Base-by-base conservation (phyloP, 2,797 vertebrate genomes). In the Cyclura pinguis region DNA sequence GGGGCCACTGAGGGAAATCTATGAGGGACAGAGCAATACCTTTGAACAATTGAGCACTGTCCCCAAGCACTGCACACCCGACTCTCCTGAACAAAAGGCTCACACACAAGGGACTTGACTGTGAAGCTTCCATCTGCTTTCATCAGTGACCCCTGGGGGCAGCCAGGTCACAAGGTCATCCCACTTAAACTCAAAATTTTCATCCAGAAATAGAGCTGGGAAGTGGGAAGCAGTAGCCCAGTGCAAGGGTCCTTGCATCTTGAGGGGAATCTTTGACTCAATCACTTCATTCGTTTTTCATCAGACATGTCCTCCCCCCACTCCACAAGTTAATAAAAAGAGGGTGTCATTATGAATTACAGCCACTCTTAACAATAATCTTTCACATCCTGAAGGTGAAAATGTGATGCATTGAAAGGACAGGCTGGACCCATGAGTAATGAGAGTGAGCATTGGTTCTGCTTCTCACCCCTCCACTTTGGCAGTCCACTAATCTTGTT, bases 1-100 rank as follows among this genome's bases (percentile, higher is more conserved):
- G 93, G 91, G 94, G 95, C 95, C 93, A 93, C 85, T 59, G 57
- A 3, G 84, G 84, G 92, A 96, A 96, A 89, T 88, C 95, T 91
- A 92, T 94, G 95, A 96, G 0, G 95, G 95, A 95, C 94, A 96
- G 94, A 93, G 93, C 94, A 94, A 80, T 94, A 93, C 90, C 89
- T 89, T 78, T 0, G 47, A 96, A 97, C 97, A 97, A 97, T 97
- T 92, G 87, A 94, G 94, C 95, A 95, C 96, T 97, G 97, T 97
- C 96, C 92, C 89, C 91, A 92, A 91, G 93, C 92, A 88, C 91
- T 95, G 94, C 95, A 93, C 95, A 95, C 95, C 91, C 96, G 94
- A 95, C 90, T 93, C 90, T 88, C 0, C 9, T 52, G 95, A 96
- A 96, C 96, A 96, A 96, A 96, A 96, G 95, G 91, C 92, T 96